Evolutionary conservation across 2,888 invertebrate species (phyloP).

Genomic region (Synanthedon myopaeformis): DNA sequence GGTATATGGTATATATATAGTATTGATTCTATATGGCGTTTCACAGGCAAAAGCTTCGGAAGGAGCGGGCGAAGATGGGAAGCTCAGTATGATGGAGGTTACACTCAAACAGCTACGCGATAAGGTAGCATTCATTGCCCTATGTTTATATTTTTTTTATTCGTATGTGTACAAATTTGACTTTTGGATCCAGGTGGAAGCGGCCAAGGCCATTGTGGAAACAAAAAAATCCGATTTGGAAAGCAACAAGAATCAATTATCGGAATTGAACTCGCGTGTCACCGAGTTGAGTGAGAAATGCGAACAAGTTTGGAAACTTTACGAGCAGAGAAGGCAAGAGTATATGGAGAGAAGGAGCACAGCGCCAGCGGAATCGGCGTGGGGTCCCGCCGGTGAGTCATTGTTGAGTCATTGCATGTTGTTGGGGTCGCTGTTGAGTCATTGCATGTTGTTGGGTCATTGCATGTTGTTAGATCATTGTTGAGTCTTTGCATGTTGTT

Average conservation of each 20-base stretch:
- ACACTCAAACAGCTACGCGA: slow-evolving; percentile 70
- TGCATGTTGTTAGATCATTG: slow-evolving; percentile 8
- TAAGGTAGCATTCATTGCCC: slow-evolving; percentile 28
- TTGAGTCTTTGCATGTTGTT: slow-evolving; percentile 5
- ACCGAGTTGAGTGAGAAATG: slow-evolving; percentile 76
- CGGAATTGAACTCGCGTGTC: slow-evolving; percentile 78
- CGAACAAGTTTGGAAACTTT: slow-evolving; percentile 57
- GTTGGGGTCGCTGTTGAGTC: slow-evolving; percentile 9
- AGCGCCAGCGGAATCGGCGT: slow-evolving; percentile 50
- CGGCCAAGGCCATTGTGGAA: slow-evolving; percentile 82
- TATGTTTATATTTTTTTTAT: background rate
- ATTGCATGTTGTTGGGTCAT: background rate
- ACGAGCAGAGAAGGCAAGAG: slow-evolving; percentile 72
- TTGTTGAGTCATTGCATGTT: background rate
- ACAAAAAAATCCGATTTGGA: slow-evolving; percentile 85
- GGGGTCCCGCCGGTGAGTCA: slow-evolving; percentile 28
- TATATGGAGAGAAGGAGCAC: slow-evolving; percentile 38
- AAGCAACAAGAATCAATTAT: slow-evolving; percentile 80
- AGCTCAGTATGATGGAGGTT: slow-evolving; percentile 76
- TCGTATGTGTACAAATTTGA: background rate
- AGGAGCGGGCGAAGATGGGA: slow-evolving; percentile 77
- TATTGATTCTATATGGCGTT: background rate
- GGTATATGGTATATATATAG: too few species aligned
- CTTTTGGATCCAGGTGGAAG: slow-evolving; percentile 70
- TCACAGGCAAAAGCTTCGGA: slow-evolving; percentile 75